Base-by-base conservation (phyloP, 2,888 invertebrate species). In the Cephus runcator region DNA sequence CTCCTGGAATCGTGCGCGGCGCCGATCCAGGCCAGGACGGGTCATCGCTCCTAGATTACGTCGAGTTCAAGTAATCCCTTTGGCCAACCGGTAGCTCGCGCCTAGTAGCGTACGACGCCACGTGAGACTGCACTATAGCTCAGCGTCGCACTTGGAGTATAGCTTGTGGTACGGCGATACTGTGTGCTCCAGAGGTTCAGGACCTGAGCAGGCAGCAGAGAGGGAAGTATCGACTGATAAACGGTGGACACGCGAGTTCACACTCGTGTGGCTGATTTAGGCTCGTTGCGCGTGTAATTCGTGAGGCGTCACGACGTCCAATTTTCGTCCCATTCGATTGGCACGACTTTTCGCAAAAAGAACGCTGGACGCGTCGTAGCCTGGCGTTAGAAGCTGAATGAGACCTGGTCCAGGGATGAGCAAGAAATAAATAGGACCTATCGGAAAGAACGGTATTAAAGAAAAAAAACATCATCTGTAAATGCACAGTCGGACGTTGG, bases 11-110 rank as follows among this genome's bases (percentile, higher is more conserved):
- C 23, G 40, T 56, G 23, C 40, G 40, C 40, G 23, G 6, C 15
- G 40, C 23, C 40, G 40, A 56, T 56, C 40, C 40, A 56, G 40
- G 40, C 40, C 40, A 23, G 40, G 40, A 56, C 83, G 78, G 86
- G 86, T 86, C 86, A 86, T 84, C 84, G 86, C 84, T 83, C 86
- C 83, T 83, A 86, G 85, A 84, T 85, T 85, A 84, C 85, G 82
- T 83, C 77, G 81, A 84, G 83, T 82, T 83, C 78, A 81, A 78
- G 81, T 84, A 84, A 85, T 85, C 84, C 83, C 79, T 82, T 81
- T 81, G 81, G 79, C 82, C 78, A 75, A 80, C 81, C 79, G 79
- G 77, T 81, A 56, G 40, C 6, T 23, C 6, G 40, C 23, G 23
- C 9, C 40, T 56, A 56, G 40, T 56, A 56, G 40, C 40, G 40